These are phyloP conservation scores for Cavia aperea DNA, from an alignment of 2,113 vertebrate species.

Conservation along the genomic window DNA sequence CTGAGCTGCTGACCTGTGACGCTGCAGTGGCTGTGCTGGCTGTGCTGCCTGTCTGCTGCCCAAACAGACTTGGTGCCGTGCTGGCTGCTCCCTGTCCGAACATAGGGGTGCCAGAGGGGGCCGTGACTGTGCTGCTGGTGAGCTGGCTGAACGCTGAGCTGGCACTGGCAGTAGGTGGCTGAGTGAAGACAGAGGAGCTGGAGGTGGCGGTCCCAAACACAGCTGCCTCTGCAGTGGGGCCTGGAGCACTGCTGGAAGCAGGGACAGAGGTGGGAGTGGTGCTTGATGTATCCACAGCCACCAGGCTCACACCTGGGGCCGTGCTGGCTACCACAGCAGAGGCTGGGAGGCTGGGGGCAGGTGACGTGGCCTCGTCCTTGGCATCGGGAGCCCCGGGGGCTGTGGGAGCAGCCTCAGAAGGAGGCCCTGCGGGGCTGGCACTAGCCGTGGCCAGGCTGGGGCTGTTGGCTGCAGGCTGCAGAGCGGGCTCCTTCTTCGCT, in stretches of 20 bases:
- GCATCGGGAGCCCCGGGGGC: slow-evolving; percentile 14
- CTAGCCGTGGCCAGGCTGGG: neutral
- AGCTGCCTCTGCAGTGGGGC: slow-evolving; percentile 22
- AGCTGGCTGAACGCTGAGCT: slow-evolving; percentile 77
- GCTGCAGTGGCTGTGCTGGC: slow-evolving; percentile 28
- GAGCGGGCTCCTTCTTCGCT: neutral
- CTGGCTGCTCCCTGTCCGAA: slow-evolving; percentile 75
- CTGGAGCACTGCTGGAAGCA: slow-evolving; percentile 17
- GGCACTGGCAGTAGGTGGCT: slow-evolving; percentile 64
- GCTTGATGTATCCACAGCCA: slow-evolving; percentile 44
- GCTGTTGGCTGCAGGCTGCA: neutral
- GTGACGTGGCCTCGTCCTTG: slow-evolving; percentile 26
- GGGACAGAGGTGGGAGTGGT: slow-evolving; percentile 25
- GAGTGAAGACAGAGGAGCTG: slow-evolving; percentile 64
- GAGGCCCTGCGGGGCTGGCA: neutral
- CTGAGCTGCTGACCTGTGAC: slow-evolving; percentile 66
- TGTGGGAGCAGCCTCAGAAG: neutral
- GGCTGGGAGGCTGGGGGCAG: neutral
- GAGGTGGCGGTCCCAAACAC: slow-evolving; percentile 68
- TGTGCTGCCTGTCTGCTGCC: slow-evolving; percentile 62
- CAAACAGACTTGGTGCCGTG: slow-evolving; percentile 70
- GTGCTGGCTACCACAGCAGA: neutral
- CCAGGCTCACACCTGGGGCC: neutral
- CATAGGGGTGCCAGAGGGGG: slow-evolving; percentile 50
- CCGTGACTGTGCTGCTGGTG: slow-evolving; percentile 47